Conservation (phyloP, 2,888 invertebrate species). For the Ommatoiulus sabulosus region DNA sequence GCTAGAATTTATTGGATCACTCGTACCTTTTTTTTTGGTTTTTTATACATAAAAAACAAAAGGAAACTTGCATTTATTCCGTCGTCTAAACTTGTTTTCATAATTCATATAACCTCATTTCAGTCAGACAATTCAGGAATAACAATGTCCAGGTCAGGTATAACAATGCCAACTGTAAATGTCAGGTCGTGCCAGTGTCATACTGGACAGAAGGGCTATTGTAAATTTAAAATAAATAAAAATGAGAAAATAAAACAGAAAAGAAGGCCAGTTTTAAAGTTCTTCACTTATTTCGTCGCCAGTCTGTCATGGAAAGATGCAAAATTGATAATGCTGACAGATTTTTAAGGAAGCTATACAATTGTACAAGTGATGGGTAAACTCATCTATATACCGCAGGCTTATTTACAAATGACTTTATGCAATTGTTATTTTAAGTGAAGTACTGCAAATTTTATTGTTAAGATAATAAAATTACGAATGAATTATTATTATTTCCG, state of each 20-base stretch:
- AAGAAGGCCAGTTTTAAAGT: neutral
- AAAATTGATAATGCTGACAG: no score
- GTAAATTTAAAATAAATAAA: neutral
- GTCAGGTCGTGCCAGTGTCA: constrained; percentile 15
- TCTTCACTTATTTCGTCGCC: no score
- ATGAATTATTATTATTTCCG: no score
- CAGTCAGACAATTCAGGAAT: neutral
- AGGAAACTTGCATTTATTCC: neutral
- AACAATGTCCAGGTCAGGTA: constrained; percentile 34
- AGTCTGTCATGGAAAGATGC: no score
- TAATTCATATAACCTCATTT: constrained; percentile 27
- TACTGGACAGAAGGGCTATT: neutral
- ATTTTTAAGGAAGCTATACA: no score
- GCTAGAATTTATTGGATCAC: neutral
- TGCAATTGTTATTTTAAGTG: no score
- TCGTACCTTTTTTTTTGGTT: neutral
- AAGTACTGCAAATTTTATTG: no score
- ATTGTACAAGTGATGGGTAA: no score
- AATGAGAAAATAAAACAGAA: neutral
- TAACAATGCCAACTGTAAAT: constrained; percentile 23
- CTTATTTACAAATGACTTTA: no score
- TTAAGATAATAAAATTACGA: no score
- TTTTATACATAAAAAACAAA: neutral
- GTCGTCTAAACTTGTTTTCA: neutral
- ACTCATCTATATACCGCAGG: no score